These are phyloP conservation scores for Sesamia inferens DNA, from an alignment of 2,888 invertebrate species.

Conservation along the genomic window DNA sequence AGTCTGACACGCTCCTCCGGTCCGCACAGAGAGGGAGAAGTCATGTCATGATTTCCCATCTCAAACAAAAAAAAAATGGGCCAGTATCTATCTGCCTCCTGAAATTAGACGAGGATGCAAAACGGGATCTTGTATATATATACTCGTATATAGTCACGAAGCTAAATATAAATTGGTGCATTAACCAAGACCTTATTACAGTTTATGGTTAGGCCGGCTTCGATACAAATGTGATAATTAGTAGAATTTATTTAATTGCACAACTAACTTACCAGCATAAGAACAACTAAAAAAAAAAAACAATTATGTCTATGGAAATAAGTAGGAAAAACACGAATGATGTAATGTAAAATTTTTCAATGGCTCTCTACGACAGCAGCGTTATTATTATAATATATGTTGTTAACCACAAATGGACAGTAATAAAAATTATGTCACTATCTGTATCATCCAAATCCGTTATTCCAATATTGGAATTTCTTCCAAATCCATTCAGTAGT, in stretches of 20 bases:
- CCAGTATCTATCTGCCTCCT: too few relatives aligned
- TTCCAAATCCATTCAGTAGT: too few relatives aligned
- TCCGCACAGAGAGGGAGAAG: too few relatives aligned
- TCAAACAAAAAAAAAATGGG: too few relatives aligned
- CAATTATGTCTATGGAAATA: not conserved
- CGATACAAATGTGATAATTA: conserved; percentile 52
- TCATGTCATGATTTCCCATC: too few relatives aligned
- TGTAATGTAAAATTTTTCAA: not conserved
- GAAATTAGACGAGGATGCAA: too few relatives aligned
- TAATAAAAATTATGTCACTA: not conserved
- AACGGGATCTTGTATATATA: too few relatives aligned
- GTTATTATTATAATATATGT: too few relatives aligned
- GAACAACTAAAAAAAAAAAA: not conserved
- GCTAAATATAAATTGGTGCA: conserved; percentile 49
- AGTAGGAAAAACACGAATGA: not conserved
- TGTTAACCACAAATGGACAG: not conserved
- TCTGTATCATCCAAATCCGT: too few relatives aligned
- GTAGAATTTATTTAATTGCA: conserved; percentile 22
- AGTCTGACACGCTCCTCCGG: too few relatives aligned
- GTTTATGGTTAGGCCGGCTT: conserved; percentile 27
- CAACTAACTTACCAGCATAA: not conserved
- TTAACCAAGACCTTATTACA: conserved; percentile 36
- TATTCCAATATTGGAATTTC: too few relatives aligned
- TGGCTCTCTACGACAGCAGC: not conserved
- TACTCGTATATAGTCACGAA: not conserved